Base-by-base conservation (phyloP, 2,888 invertebrate genomes). In the Trachelus troglodyta region DNA sequence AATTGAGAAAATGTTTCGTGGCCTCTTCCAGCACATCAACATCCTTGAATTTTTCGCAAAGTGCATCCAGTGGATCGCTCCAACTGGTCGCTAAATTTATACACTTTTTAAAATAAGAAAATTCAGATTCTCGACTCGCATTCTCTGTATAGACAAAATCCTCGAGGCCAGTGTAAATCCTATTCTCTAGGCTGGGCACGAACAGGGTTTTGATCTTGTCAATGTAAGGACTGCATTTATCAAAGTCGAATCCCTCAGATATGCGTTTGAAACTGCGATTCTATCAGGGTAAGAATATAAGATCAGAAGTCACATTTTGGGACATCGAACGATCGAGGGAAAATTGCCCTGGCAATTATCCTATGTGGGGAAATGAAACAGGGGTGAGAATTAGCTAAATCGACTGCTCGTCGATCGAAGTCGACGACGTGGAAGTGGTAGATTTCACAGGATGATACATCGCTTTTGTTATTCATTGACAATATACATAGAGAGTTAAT, bases 181-280 rank as follows among this genome's bases (percentile, higher is more conserved):
- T 83, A 1, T 81, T 82, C 76, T 90, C 88, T 75, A 90, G 81
- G 75, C 84, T 85, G 12, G 86, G 84, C 1, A 86, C 86, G 77
- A 89, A 85, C 23, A 89, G 35, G 9, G 83, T 81, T 34, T 84
- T 85, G 37, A 89, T 79, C 69, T 82, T 82, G n/a, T 90, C 87
- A 3, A 88, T 34, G 75, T 83, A 87, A 23, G 75, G 77, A 9
- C 77, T 82, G 74, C 84, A 87, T 77, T 82, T 83, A 1, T 83
- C 80, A 34, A 85, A 79, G 35, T 84, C 79, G 11, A 81, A 34
- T 69, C 35, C 12, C 71, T 71, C 71, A 6, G 56, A 56, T 56
- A 56, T 23, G 23, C 56, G 56, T 23, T 56, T 56, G 56, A 56
- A 56, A 56, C 23, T 56, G 56, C 23, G 56, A 56, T 56, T 56